Conservation (phyloP, 2,888 invertebrate genomes). For the Lobophora halterata region DNA sequence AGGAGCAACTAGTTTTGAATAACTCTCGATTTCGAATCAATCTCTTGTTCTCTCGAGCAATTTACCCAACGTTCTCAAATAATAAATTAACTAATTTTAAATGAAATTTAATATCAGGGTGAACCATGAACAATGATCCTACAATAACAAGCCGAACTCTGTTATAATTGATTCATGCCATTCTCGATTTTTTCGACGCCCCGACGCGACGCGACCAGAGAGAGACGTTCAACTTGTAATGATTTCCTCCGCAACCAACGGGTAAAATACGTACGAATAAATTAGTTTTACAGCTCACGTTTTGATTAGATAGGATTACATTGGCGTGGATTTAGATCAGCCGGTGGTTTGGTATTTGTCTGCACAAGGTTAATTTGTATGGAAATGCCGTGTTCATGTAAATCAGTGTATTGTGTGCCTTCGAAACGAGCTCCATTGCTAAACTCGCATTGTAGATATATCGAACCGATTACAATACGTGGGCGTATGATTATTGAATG, state of each 20-base stretch:
- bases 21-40: too few species aligned
- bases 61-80: too few species aligned
- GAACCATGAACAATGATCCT: slow-evolving; percentile 7
- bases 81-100: too few species aligned
- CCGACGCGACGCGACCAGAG: neutral
- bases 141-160: slow-evolving; percentile 11
- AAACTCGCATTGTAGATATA: slow-evolving; percentile 2
- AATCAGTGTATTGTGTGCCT: slow-evolving; percentile 25
- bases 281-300: slow-evolving; percentile 22
- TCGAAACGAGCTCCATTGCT: slow-evolving; percentile 11
- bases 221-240: slow-evolving; percentile 10
- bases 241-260: slow-evolving; percentile 2
- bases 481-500: slow-evolving; percentile 5
- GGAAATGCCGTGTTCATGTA: slow-evolving; percentile 30
- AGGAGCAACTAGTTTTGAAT: too few species aligned
- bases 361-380: slow-evolving; percentile 31
- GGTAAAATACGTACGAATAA: slow-evolving; percentile 8
- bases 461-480: neutral
- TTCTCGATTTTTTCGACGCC: slow-evolving; percentile 7
- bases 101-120: slow-evolving; percentile 6
- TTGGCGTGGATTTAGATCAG: slow-evolving; percentile 21
- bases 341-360: slow-evolving; percentile 24
- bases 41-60: too few species aligned
- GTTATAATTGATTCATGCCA: slow-evolving; percentile 6
- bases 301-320: slow-evolving; percentile 21